Evolutionary conservation across 2,113 vertebrate species (phyloP).

Genomic region (Forbesichthys papilliferus): DNA sequence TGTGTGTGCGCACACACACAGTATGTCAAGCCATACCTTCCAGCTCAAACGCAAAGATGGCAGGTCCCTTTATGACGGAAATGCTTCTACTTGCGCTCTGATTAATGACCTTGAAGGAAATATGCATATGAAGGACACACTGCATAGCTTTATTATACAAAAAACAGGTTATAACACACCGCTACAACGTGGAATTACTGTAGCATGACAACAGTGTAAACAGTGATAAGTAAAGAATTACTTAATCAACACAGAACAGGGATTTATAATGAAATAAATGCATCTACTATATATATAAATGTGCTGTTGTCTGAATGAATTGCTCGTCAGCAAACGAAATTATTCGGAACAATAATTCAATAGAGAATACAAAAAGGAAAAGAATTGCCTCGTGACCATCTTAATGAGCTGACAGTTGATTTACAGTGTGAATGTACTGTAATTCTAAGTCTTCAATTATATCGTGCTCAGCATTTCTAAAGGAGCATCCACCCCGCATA

Average conservation of each 20-base stretch:
- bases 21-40: constrained; percentile 6
- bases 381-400: constrained; percentile 45
- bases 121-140: background rate
- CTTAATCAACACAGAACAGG: constrained; percentile 3
- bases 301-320: constrained; percentile 55
- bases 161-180: background rate
- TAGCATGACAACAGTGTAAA: constrained; percentile 6
- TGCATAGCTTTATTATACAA: background rate
- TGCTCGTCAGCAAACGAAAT: constrained; percentile 68
- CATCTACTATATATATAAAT: constrained; percentile 24
- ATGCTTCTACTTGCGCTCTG: background rate
- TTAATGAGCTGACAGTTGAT: constrained; percentile 66
- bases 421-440: constrained; percentile 67
- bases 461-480: constrained; percentile 63
- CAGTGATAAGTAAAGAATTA: background rate
- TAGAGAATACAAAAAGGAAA: constrained; percentile 56
- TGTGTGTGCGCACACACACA: background rate
- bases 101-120: constrained; percentile 2
- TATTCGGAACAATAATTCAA: constrained; percentile 73
- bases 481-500: constrained; percentile 52
- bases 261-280: constrained; percentile 9
- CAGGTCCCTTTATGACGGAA: background rate
- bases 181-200: background rate
- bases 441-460: constrained; percentile 65
- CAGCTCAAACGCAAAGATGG: background rate